Conservation (phyloP, 92 coral and sea anemone species). For the Metridium senile region DNA sequence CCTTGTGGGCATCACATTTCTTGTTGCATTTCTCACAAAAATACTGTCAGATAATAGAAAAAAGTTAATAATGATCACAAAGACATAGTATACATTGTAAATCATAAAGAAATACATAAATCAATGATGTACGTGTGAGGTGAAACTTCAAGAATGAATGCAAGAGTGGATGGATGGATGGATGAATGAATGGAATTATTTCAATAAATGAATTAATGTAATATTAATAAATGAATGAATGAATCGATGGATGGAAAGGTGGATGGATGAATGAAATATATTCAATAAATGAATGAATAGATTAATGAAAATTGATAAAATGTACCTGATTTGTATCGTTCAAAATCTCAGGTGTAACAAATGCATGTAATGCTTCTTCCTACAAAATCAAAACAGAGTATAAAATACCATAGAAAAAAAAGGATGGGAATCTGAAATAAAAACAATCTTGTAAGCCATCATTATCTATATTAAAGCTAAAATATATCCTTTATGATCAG, state of each 20-base stretch:
- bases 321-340: conserved; percentile 89
- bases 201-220: not conserved
- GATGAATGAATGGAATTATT: not conserved
- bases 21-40: conserved; percentile 95
- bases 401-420: not conserved
- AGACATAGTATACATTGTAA: not conserved
- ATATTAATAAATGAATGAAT: not conserved
- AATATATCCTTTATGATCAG: too few species aligned
- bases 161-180: not conserved
- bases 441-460: too few species aligned
- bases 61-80: too few species aligned
- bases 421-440: not conserved
- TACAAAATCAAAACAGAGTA: conserved; percentile 15
- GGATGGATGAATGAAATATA: not conserved
- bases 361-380: conserved; percentile 79
- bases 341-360: conserved; percentile 80
- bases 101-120: too few species aligned
- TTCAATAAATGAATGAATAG: not conserved
- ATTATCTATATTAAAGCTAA: too few species aligned
- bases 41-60: conserved; percentile 58
- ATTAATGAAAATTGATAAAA: not conserved
- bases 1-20: conserved; percentile 98
- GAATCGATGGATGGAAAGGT: not conserved
- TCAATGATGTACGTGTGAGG: too few species aligned
- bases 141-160: not conserved